Evolutionary conservation across 2,797 vertebrate species (phyloP).

Genomic region (Tragopan temminckii): DNA sequence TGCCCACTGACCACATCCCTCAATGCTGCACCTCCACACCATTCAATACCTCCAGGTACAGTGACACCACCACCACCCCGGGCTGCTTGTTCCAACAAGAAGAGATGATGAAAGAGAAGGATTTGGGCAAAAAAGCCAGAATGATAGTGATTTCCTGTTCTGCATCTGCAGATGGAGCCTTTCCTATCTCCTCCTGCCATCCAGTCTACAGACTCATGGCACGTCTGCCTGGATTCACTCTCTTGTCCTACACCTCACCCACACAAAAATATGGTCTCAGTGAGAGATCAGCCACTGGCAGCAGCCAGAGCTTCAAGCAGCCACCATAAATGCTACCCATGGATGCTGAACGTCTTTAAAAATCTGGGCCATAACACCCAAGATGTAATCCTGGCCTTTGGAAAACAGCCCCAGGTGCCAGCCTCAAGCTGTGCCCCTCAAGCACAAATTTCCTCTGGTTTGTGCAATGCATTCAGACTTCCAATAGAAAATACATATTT

Average conservation of each 20-base stretch:
- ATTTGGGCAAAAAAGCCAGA: neutral
- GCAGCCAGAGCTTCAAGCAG: neutral
- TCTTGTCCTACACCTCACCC: fast-evolving
- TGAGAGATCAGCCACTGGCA: neutral
- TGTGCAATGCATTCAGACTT: neutral
- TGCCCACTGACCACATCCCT: too few relatives aligned
- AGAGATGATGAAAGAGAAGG: neutral
- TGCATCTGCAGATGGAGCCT: neutral
- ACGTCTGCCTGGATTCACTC: neutral
- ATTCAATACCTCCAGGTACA: too few relatives aligned
- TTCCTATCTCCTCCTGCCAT: neutral
- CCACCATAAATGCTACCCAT: neutral
- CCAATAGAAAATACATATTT: neutral
- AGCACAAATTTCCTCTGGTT: neutral
- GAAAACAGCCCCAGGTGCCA: neutral
- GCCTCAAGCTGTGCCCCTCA: neutral
- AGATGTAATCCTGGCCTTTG: neutral
- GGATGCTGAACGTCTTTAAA: neutral
- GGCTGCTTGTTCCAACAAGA: too few relatives aligned
- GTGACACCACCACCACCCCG: too few relatives aligned
- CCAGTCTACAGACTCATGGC: fast-evolving
- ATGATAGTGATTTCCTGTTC: neutral
- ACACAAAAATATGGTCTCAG: neutral
- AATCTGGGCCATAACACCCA: neutral
- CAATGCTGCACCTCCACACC: too few relatives aligned